Conservation (phyloP, 2,113 vertebrate species). For the Asarcornis scutulata region DNA sequence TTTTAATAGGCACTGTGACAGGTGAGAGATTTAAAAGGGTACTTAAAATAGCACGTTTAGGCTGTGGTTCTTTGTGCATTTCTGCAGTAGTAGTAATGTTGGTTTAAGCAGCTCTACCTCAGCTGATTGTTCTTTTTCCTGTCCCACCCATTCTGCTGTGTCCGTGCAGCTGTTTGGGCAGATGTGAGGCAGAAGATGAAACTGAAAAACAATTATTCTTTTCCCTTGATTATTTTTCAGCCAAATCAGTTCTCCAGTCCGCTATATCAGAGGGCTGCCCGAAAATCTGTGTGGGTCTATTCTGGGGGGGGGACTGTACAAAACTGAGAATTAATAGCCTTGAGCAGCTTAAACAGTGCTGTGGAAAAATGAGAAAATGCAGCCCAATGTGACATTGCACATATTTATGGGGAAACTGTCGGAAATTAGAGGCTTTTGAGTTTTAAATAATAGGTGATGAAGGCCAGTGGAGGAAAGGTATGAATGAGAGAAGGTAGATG, state of each 20-base stretch:
- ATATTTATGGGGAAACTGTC: neutral
- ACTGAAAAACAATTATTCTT: constrained; percentile 5
- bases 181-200: constrained; percentile 41
- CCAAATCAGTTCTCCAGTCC: neutral
- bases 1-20: constrained; percentile 58
- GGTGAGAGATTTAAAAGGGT: constrained; percentile 42
- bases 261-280: neutral
- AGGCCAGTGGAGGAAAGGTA: neutral
- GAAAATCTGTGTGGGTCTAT: neutral
- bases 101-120: constrained; percentile 41
- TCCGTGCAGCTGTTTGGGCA: constrained; percentile 47
- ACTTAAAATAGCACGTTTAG: constrained; percentile 40
- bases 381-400: neutral
- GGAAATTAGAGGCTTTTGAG: neutral
- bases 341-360: neutral
- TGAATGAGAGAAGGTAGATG: neutral
- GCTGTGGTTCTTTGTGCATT: neutral
- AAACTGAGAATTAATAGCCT: neutral
- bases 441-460: neutral
- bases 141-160: constrained; percentile 44
- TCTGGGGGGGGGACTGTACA: neutral
- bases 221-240: constrained; percentile 35
- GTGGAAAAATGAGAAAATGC: neutral
- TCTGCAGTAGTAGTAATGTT: constrained; percentile 14
- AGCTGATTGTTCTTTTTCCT: constrained; percentile 60